Evolutionary conservation across 2,113 vertebrate genomes (phyloP).

Genomic region (Spea bombifrons): DNA sequence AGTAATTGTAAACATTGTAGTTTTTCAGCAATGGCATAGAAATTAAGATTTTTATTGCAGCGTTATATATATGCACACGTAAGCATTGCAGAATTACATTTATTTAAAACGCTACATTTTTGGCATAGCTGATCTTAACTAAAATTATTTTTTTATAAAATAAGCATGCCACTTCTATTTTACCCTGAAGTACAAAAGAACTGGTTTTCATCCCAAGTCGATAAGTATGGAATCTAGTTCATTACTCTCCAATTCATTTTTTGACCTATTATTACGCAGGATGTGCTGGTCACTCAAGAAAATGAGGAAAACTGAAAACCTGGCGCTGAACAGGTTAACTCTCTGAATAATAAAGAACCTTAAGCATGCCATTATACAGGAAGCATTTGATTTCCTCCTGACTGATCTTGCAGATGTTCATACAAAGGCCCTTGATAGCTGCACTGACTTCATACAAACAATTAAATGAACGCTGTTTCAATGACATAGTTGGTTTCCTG

Average conservation of each 20-base stretch:
- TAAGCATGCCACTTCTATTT: too few relatives aligned
- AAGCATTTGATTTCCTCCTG: constrained; percentile 27
- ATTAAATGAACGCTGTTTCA: constrained; percentile 1
- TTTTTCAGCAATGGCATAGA: too few relatives aligned
- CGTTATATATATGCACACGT: too few relatives aligned
- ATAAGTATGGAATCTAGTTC: constrained; percentile 39
- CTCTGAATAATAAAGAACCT: background rate
- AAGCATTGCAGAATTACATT: too few relatives aligned
- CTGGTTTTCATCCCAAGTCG: constrained; percentile 37
- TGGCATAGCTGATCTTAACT: too few relatives aligned
- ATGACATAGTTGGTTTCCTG: background rate
- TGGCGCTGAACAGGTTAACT: background rate
- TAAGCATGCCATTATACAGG: constrained; percentile 1
- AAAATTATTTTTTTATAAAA: too few relatives aligned
- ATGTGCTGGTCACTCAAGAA: background rate
- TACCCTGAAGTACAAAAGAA: background rate
- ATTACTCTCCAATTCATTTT: background rate
- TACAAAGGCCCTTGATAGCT: constrained; percentile 11
- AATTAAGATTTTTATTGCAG: too few relatives aligned
- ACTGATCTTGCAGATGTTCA: constrained; percentile 24
- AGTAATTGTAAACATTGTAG: too few relatives aligned
- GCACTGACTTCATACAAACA: background rate
- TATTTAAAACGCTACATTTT: too few relatives aligned
- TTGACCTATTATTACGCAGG: background rate
- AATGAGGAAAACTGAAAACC: background rate